These are phyloP conservation scores for Esox niger DNA, from an alignment of 2,113 vertebrate genomes.

Conservation along the genomic window DNA sequence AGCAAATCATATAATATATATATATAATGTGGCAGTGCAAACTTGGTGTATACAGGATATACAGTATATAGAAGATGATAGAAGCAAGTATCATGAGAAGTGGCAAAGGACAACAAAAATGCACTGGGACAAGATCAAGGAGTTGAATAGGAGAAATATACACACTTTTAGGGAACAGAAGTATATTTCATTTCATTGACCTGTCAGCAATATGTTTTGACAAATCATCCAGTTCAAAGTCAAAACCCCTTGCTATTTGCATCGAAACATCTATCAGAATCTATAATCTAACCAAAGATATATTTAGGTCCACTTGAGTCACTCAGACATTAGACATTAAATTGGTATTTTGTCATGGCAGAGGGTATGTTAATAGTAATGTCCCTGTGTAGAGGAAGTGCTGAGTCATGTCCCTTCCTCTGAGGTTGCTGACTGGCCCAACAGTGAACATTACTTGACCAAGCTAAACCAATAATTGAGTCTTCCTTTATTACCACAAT, in stretches of 20 bases:
- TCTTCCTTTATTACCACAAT: conserved; percentile 28
- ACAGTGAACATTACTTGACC: conserved; percentile 11
- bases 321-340: conserved; percentile 17
- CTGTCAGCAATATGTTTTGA: neutral
- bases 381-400: conserved; percentile 15
- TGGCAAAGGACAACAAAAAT: no score
- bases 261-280: conserved; percentile 27
- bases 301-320: conserved; percentile 15
- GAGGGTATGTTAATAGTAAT: conserved; percentile 27
- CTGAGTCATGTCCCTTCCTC: conserved; percentile 20
- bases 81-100: no score
- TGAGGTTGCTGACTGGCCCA: conserved; percentile 17
- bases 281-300: conserved; percentile 24
- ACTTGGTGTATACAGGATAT: no score
- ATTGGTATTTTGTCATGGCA: conserved; percentile 35
- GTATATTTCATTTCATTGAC: neutral
- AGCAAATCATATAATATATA: no score
- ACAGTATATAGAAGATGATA: no score
- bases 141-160: no score
- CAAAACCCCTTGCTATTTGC: neutral
- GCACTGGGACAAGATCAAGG: no score
- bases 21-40: no score
- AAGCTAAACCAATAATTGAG: conserved; percentile 26
- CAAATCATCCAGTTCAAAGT: neutral
- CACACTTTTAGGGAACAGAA: neutral